Conservation (phyloP, 2,113 vertebrate species). For the Hylia prasina region DNA sequence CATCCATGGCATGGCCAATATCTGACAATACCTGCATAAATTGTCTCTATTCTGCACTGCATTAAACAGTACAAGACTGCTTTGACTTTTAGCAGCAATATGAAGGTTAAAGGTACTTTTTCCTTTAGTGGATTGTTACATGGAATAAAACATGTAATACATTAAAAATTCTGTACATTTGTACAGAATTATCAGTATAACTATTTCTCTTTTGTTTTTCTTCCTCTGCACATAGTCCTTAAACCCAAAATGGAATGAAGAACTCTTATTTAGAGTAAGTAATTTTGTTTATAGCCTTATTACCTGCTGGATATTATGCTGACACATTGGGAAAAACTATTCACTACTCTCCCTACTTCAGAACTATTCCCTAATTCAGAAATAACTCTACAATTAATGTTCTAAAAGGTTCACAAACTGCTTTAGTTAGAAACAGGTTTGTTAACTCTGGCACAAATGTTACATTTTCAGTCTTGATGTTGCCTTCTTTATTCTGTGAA, state of each 20-base stretch:
- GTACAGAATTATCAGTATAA: neutral
- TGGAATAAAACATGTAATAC: neutral
- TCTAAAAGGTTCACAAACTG: neutral
- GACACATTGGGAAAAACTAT: neutral
- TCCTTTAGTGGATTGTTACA: neutral
- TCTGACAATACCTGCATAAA: neutral
- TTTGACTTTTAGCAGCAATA: neutral
- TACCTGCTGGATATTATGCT: neutral
- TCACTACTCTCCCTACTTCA: neutral
- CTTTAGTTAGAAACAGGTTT: neutral
- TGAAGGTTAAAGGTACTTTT: neutral
- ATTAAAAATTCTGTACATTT: neutral
- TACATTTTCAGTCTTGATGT: neutral
- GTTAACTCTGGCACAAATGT: neutral
- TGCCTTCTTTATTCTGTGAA: neutral
- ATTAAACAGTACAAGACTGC: neutral
- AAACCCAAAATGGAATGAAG: constrained; percentile 97
- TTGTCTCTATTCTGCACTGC: neutral
- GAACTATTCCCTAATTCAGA: neutral
- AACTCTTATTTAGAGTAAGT: constrained; percentile 93
- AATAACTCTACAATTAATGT: neutral
- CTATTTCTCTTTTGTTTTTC: neutral
- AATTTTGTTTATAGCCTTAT: neutral
- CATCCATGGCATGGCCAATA: neutral
- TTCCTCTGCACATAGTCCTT: constrained; percentile 73